Evolutionary conservation across 1,140 invertebrate species (phyloP), one percentile per base, ranked within the genome.

Genomic region (Euschistus heros): DNA sequence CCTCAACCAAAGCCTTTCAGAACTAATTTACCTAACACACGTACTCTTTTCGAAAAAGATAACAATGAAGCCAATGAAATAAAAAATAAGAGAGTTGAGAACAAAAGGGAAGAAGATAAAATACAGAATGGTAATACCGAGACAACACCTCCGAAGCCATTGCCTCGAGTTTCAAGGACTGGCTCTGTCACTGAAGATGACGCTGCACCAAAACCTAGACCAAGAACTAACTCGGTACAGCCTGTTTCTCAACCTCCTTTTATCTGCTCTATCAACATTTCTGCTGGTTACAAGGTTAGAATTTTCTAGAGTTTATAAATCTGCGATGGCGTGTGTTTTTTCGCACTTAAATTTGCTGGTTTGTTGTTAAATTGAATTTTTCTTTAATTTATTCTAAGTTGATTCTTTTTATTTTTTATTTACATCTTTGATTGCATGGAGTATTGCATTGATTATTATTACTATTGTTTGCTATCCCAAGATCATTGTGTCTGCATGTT

Each of bases 231-330:
- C 60, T 65, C 69, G 42, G 60, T 67, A 15, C 54, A 57, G 14
- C 54, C 54, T 0, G 24, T 57, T 27, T 22, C 54, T 24, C 54
- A 57, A 26, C 46, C 65, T 42, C 59, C 68, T 10, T 60, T 64
- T 47, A 61, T 66, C 37, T 66, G 54, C 54, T 55, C 57, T 52
- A 64, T 68, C 59, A 62, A 64, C 44, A 65, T 66, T 20, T 77
- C 81, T 66, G 77, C 79, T 64, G 84, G 83, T 75, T 87, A 87
- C 72, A 86, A 87, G 85, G 85, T 87, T 83, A 74, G 71, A 69
- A 68, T 66, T 66, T 69, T 63, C 15, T 27, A 33, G 24, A 42
- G 17, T 52, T 37, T 33, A n/a, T 54, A 20, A n/a, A n/a, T 24
- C 20, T 24, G 20, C 22, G 46, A n/a, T 33, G 26, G 17, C 65